Percentiles rank a stretch among this genome's conserved stretches.
Conservation (phyloP, 2,797 vertebrate species). For the Pelobates cultripes region DNA sequence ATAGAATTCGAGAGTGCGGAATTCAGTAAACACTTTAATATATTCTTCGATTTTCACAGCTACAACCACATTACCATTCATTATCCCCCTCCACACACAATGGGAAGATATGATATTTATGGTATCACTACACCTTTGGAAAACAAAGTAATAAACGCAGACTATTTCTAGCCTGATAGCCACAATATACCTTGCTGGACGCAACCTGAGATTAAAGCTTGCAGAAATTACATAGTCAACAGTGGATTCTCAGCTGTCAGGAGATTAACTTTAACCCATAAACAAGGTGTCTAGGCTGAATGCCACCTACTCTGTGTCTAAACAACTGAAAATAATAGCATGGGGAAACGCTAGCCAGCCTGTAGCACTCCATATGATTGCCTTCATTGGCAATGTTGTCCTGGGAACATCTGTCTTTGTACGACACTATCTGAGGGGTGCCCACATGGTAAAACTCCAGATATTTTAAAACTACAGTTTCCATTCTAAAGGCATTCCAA, state of each 20-base stretch:
- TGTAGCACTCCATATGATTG: neutral
- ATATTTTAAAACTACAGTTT: too few species aligned
- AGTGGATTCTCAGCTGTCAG: constrained; percentile 30
- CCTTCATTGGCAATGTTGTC: too few species aligned
- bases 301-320: neutral
- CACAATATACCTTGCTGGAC: constrained; percentile 10
- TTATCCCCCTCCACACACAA: neutral
- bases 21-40: neutral
- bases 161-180: constrained; percentile 19
- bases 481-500: too few species aligned
- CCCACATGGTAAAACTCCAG: too few species aligned
- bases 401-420: too few species aligned
- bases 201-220: constrained; percentile 21
- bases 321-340: neutral
- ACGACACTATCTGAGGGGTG: too few species aligned
- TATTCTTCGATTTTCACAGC: constrained; percentile 10
- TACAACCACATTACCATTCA: constrained; percentile 1
- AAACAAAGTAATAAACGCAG: constrained; percentile 30
- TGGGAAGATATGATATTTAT: constrained; percentile 1
- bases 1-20: neutral
- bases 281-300: constrained; percentile 8
- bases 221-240: constrained; percentile 25
- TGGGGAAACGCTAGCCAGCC: neutral
- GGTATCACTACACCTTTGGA: constrained; percentile 11
- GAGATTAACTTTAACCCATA: constrained; percentile 29